Base-by-base conservation (phyloP, 2,888 invertebrate species). In the Latrodectus elegans region DNA sequence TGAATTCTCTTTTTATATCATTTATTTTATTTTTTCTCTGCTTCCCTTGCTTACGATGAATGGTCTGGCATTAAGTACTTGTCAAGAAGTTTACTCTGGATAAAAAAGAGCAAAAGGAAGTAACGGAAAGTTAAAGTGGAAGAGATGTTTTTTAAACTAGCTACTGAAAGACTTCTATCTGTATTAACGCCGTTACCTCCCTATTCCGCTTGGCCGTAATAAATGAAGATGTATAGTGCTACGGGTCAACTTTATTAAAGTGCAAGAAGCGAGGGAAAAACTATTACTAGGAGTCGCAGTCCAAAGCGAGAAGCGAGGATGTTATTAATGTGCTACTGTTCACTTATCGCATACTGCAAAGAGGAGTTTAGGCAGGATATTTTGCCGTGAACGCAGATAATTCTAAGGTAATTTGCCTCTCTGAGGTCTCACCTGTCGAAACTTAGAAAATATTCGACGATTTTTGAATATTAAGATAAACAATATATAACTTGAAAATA, bases 121-220 rank as follows among this genome's bases (percentile, higher is more conserved):
- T 38, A 70, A 60, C 71, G 71, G 72, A 60, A 72, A 80, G 60
- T 80, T 80, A 51, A 72, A 80, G 79, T 79, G 71, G 80, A 65
- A 80, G 65, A 72, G 80, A 80, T 80, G 80, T 80, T 80, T 80
- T 65, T 80, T 80, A 80, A 80, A 72, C 74, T 22, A n/a, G 71
- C 71, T 72, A 60, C 60, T 10, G 64, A 49, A 72, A 55, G 60
- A 22, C 22, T 71, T 64, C 22, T 80, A 80, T 80, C 80, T 80
- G 80, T 72, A 72, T 71, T 60, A 72, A 60, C 38, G 38, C 38
- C 38, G 70, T 70, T 17, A 38, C 70, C 15, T 10, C 70, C 80
- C 80, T 71, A 60, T 80, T 80, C 49, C 60, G 71, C 71, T 49
- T 64, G 80, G 80, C 72, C 71, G 80, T 80, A 72, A 80, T 80